Evolutionary conservation across 2,113 vertebrate genomes (phyloP), one percentile per base, ranked within the genome.

Genomic region (Riparia riparia): DNA sequence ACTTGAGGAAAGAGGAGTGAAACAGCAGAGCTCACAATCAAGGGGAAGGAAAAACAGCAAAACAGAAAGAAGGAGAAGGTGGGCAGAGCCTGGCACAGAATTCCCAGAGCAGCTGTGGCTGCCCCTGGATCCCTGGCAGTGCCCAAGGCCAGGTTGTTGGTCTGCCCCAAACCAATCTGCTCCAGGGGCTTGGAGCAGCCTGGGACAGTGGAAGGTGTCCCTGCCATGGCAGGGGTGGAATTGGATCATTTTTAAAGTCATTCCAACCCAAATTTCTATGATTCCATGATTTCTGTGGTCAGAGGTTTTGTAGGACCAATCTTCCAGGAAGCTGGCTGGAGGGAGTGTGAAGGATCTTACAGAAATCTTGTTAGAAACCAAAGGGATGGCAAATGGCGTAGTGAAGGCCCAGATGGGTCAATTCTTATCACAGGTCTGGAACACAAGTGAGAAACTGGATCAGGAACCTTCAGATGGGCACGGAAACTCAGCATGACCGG

Each of bases 231-330:
- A 18, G 28, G 28, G 28, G 17, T 54, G 53, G 54, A 7, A 56
- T 12, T 28, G 14, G 12, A 0, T 41, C 6, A 0, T 0, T 1
- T 71, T 47, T 17, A 1, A 25, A 2, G 2, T 12, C n/a, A 16
- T 71, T 1, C 39, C 24, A 34, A 21, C 1, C 14, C 34, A 71
- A 56, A 42, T 28, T 47, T 45, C 13, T 2, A 7, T n/a, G 8
- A n/a, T 60, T 61, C 29, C 14, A 1, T 14, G 3, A 49, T 61
- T 79, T 88, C 57, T 42, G 17, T 50, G 26, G 17, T 21, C 34
- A 50, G 66, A 64, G 10, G 4, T 5, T 88, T 37, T 37, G 25
- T 6, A 50, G 50, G 66, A 26, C 1, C 17, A 18, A 72, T 37
- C 3, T 57, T 42, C 21, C 34, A 26, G 42, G 21, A 72, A 65